Evolutionary conservation across 2,113 vertebrate species (phyloP), one percentile per base, ranked within the genome.

Genomic region (Dipodomys spectabilis): DNA sequence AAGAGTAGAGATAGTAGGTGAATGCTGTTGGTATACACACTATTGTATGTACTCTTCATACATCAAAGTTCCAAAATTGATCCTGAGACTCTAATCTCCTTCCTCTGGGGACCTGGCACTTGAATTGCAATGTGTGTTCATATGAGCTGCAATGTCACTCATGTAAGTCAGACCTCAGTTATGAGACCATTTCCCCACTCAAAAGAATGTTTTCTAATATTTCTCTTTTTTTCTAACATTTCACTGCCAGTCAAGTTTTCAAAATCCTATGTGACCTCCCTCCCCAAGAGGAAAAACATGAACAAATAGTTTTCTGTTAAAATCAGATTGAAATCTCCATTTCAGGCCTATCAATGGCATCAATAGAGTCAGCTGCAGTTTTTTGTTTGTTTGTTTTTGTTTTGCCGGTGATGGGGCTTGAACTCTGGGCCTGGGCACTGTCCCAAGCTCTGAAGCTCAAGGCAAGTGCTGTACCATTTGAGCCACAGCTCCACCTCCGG

Each of bases 241-340:
- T 80, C 57, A 84, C 83, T 90, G 79, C 49, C 30, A 83, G 32
- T 35, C 49, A 53, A 27, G 68, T 84, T 91, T 90, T 86, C 13
- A 65, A 90, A 95, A 90, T 84, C 35, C 27, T 53, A 10, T 45
- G 25, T 74, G 39, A 86, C 28, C 10, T 12, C 49, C 49, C 49
- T 12, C 23, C 60, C 88, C 30, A 94, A 89, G 44, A 60, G 11
- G 60, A 79, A 73, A 86, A 95, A 81, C 67, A 81, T 85, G 49
- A 49, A 68, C 49, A 80, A 91, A 83, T 45, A 5, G 62, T 78
- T 78, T 62, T 60, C 12, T 88, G 13, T 69, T 90, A 39, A 93
- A 86, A 91, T 93, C 67, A 79, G 53, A 64, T 35, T 62, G 35
- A 88, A 92, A 91, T 88, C 16, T 94, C 67, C 60, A 62, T 1